Evolutionary conservation across 1,140 invertebrate genomes (phyloP), one percentile per base, ranked within the genome.

Genomic region (Heliconius eleuchia): DNA sequence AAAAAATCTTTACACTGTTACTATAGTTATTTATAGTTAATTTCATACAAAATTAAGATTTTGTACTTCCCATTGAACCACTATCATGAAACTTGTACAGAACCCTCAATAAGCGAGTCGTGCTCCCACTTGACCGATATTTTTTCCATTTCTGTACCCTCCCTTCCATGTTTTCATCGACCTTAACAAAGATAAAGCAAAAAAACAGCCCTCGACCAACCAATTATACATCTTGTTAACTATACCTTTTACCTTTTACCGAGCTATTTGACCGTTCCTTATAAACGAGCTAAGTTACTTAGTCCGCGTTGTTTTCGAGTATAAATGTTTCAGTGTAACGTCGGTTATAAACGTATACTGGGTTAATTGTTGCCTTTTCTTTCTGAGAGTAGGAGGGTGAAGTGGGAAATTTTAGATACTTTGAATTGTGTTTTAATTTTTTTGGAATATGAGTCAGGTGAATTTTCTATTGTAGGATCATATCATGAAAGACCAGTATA

Each of bases 211-310:
- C 7, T 55, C 73, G 23, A 30, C 80, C 82, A 19, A 37, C 55
- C 71, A 82, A 82, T 87, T 83, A 85, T 84, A 82, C 78, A 86
- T 80, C 76, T 83, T 84, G 85, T 87, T 86, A 88, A 86, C 80
- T 88, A 80, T 77, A 83, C 55, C 77, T 85, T 80, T 80, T 85
- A 87, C 80, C 86, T 86, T 87, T 88, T 88, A 87, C 82, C 84
- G 80, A 80, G 77, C 86, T 79, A 85, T 88, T 88, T 77, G 42
- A 78, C 78, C 80, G 80, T 82, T 73, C 77, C 77, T 82, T 83
- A 75, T 81, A 83, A 87, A 87, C 83, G 83, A 85, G 76, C 74
- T 75, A 77, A 84, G 74, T 85, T 85, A 83, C 82, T 86, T 84
- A 84, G 83, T 76, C 73, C 57, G 77, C 79, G 57, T 70, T 83